phyloP scores from a whole-genome alignment of 92 coral and sea anemone genomes.

The Paragorgia papillata region DNA sequence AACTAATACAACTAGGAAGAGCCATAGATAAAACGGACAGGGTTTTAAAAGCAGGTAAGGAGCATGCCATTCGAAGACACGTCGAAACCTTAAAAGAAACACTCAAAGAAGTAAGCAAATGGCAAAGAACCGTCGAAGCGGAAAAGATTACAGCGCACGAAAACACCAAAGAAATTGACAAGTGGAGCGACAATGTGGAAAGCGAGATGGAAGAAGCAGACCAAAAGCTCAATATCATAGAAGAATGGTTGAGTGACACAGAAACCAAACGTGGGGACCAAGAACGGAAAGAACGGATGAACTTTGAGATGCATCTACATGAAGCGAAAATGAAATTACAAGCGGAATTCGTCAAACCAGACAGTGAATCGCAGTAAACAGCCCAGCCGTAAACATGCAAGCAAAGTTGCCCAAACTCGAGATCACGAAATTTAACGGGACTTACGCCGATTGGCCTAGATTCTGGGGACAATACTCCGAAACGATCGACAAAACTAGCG shows the following conservation, averaged over 20 bases:
- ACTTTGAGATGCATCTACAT: conserved; percentile 31
- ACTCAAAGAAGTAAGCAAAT: conserved; percentile 20
- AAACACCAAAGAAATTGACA: conserved; percentile 25
- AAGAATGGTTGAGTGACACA: conserved; percentile 37
- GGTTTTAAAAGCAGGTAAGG: too few relatives aligned
- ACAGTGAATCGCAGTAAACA: background rate
- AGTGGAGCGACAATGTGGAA: too few relatives aligned
- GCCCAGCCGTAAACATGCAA: too few relatives aligned
- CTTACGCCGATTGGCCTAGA: conserved; percentile 47
- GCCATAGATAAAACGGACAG: background rate
- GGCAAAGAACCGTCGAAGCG: conserved; percentile 30
- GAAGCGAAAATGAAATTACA: conserved; percentile 43
- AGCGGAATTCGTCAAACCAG: conserved; percentile 30
- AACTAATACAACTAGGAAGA: conserved; percentile 1
- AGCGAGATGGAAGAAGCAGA: conserved; percentile 41
- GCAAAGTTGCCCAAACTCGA: conserved; percentile 35
- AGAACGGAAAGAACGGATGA: conserved; percentile 40
- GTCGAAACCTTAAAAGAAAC: background rate
- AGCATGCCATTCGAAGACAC: background rate
- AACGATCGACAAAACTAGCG: conserved; percentile 46
- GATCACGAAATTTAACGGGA: conserved; percentile 41
- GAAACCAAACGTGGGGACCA: background rate
- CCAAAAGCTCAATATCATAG: conserved; percentile 2
- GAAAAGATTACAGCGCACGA: conserved; percentile 22
- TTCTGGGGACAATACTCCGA: conserved; percentile 52